Base-by-base conservation (phyloP, 2,113 vertebrate genomes). In the Mormyrus lacerda region DNA sequence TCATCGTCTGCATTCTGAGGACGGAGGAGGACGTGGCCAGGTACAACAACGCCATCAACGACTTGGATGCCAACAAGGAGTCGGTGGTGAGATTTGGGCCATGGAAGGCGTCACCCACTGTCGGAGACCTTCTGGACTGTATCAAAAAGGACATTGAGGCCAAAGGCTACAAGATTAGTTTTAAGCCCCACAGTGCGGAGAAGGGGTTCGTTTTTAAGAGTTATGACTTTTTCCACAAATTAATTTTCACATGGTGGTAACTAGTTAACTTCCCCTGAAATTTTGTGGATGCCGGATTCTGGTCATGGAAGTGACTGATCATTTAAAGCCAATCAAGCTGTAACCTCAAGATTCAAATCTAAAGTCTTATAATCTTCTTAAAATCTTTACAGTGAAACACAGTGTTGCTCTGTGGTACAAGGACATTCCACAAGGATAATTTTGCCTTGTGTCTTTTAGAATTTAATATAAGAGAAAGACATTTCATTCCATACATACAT, bases 201-300 rank as follows among this genome's bases (percentile, higher is more conserved):
- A 97, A 95, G 89, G 95, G 93, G 21, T 96, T 97, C 91, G 91
- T 96, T 35, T 95, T 94, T 91, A 95, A 94, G 86, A 95, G 94
- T 0, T 93, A 94, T 0, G 89, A 95, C 89, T 97, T 91, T 93
- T 97, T 98, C 93, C 96, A 97, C 91, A 96, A 93, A 39, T 95
- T 98, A 88, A 88, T 92, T 0, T 99, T 99, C 92, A 96, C 93
- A 10, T 99, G 98, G 98, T 99, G 98, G 98, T 99, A 91, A 95
- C 0, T 55, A 65, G 24, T 44, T 61, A 4, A 15, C 50, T 51
- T 87, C 31, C 24, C 48, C 50, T 65, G 31, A 45, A n/a, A 48
- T 85, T 27, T 5, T 84, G 9, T 87, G 85, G 48, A 51, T 42
- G 45, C 15, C 79, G 17, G 15, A 51, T 50, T 50, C 48, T 27